Conservation (phyloP, 2,888 invertebrate species). For the Nephrotoma flavescens region DNA sequence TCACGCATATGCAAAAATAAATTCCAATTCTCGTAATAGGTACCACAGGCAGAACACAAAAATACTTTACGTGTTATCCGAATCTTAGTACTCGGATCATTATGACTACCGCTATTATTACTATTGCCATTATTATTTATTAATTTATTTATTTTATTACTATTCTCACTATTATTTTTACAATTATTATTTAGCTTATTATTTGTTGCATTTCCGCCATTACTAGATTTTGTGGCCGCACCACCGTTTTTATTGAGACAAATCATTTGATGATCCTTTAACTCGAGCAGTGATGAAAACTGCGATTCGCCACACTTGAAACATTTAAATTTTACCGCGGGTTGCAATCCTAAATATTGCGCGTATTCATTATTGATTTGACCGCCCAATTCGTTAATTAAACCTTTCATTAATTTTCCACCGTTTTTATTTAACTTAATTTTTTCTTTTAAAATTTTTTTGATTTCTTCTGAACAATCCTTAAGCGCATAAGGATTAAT, state of each 20-base stretch:
- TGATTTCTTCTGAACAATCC: neutral
- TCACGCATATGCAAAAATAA: slow-evolving; percentile 73
- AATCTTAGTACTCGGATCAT: slow-evolving; percentile 32
- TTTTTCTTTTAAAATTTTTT: neutral
- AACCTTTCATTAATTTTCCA: neutral
- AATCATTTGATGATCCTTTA: slow-evolving; percentile 52
- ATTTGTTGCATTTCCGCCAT: neutral
- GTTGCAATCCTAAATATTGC: slow-evolving; percentile 56
- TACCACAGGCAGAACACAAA: slow-evolving; percentile 66
- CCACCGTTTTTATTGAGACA: slow-evolving; percentile 30
- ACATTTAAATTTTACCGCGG: slow-evolving; percentile 57
- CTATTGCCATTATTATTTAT: neutral
- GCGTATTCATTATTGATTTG: slow-evolving; percentile 39
- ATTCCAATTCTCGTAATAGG: slow-evolving; percentile 77
- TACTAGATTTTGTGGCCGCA: neutral
- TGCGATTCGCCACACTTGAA: slow-evolving; percentile 54
- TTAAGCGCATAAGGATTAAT: neutral
- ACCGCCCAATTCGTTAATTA: neutral
- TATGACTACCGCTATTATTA: neutral
- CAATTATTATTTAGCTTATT: neutral
- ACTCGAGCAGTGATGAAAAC: slow-evolving; percentile 46
- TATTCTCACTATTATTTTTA: neutral
- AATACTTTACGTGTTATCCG: slow-evolving; percentile 64
- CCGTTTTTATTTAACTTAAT: neutral
- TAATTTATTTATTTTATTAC: neutral